These are phyloP conservation scores for Himalopsyche tibetana DNA, from an alignment of 2,888 invertebrate species.

Conservation along the genomic window DNA sequence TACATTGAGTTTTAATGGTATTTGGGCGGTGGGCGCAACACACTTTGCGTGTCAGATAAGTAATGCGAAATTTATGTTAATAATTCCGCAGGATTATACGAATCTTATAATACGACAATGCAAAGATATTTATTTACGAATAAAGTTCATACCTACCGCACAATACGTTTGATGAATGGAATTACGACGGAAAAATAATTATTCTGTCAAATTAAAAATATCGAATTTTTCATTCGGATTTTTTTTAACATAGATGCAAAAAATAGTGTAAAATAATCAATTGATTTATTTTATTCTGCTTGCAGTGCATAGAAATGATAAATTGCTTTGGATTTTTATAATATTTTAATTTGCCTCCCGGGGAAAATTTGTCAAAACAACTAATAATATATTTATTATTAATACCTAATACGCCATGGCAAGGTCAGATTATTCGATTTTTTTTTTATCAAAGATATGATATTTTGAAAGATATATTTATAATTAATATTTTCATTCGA, in stretches of 20 bases:
- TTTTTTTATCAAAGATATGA: too few species aligned
- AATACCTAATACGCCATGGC: background rate
- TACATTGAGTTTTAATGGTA: slow-evolving; percentile 18
- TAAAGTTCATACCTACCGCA: background rate
- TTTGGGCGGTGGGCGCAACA: slow-evolving; percentile 38
- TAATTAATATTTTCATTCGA: too few species aligned
- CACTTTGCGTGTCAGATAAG: slow-evolving; percentile 27
- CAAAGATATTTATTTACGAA: background rate
- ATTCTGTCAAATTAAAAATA: slow-evolving; percentile 17
- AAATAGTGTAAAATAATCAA: too few species aligned
- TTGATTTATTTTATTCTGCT: background rate
- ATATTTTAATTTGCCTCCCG: background rate
- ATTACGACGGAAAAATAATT: background rate
- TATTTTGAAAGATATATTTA: too few species aligned
- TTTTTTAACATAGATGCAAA: background rate
- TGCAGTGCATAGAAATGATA: background rate
- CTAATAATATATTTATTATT: background rate
- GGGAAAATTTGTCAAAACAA: background rate
- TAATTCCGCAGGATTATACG: background rate
- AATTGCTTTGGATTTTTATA: background rate
- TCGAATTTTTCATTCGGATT: background rate
- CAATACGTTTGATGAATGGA: slow-evolving; percentile 25
- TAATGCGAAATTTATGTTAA: slow-evolving; percentile 31
- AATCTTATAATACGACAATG: background rate
- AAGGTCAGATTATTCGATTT: too few species aligned